phyloP scores from a whole-genome alignment of 2,113 vertebrate species.

The Rhipidura dahli region DNA sequence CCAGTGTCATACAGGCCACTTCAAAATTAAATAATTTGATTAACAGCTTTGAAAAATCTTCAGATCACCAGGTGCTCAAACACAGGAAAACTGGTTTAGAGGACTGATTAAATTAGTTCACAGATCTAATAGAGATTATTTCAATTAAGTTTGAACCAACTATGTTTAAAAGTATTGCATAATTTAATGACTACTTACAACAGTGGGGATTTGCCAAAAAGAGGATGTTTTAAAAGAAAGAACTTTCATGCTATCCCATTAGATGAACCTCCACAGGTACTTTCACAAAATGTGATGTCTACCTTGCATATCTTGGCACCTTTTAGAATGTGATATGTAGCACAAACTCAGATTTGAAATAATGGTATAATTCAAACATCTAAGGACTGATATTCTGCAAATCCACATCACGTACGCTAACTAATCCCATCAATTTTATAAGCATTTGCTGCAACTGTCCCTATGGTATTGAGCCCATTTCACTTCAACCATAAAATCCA shows the following conservation, averaged over 20 bases:
- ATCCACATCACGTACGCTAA: accelerated
- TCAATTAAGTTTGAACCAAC: neutral
- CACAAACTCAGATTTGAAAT: neutral
- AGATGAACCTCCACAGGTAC: neutral
- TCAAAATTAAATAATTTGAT: neutral
- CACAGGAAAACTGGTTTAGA: neutral
- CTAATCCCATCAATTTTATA: neutral
- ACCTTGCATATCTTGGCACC: neutral
- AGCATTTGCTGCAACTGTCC: neutral
- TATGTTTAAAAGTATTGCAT: neutral
- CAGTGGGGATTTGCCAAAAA: neutral
- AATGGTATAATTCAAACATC: neutral
- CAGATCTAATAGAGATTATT: neutral
- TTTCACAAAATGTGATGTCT: neutral
- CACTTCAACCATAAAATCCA: neutral
- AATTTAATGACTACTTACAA: neutral
- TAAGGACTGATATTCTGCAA: neutral
- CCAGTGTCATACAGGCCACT: neutral
- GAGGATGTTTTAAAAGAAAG: neutral
- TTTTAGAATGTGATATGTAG: neutral
- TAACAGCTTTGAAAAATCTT: neutral
- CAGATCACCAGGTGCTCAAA: neutral
- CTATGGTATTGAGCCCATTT: neutral
- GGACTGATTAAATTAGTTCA: neutral
- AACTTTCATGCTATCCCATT: neutral